These are phyloP conservation scores for Drosophila greeni DNA, from an alignment of 2,888 invertebrate species.

Conservation along the genomic window DNA sequence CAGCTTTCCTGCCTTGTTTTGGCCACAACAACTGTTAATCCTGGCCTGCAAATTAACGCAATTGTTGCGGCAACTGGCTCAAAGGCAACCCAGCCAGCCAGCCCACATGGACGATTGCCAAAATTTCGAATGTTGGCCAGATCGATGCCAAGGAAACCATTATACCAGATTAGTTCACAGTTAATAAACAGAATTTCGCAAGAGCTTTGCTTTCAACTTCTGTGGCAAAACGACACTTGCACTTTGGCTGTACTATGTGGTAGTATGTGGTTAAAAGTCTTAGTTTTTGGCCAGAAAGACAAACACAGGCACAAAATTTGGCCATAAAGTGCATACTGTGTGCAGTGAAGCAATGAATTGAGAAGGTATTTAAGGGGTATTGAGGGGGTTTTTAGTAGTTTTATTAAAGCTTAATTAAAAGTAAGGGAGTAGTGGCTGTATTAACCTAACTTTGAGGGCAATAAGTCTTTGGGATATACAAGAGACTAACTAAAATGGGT, in stretches of 20 bases:
- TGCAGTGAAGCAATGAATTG: not conserved
- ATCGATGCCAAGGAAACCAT: conserved; percentile 21
- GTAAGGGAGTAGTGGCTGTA: too few relatives aligned
- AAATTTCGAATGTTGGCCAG: not conserved
- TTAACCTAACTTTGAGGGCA: not conserved
- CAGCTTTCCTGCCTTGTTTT: not conserved
- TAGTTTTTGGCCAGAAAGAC: conserved; percentile 18
- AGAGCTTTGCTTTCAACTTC: conserved; percentile 10
- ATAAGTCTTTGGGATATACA: not conserved
- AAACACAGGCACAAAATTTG: not conserved
- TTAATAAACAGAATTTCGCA: conserved; percentile 22
- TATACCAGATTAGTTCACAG: conserved; percentile 26
- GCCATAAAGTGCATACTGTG: not conserved
- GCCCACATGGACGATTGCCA: not conserved
- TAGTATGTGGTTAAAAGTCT: conserved; percentile 21
- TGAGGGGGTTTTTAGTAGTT: not conserved
- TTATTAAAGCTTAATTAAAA: not conserved
- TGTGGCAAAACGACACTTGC: conserved; percentile 12
- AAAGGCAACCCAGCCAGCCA: too few relatives aligned
- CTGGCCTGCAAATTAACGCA: conserved; percentile 6
- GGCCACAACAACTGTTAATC: conserved; percentile 1
- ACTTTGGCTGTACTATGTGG: too few relatives aligned
- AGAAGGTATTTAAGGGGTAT: not conserved
- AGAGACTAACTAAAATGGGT: not conserved
- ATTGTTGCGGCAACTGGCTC: conserved; percentile 2